These are phyloP conservation scores for Thyatira batis DNA, from an alignment of 2,888 invertebrate genomes.

Conservation along the genomic window DNA sequence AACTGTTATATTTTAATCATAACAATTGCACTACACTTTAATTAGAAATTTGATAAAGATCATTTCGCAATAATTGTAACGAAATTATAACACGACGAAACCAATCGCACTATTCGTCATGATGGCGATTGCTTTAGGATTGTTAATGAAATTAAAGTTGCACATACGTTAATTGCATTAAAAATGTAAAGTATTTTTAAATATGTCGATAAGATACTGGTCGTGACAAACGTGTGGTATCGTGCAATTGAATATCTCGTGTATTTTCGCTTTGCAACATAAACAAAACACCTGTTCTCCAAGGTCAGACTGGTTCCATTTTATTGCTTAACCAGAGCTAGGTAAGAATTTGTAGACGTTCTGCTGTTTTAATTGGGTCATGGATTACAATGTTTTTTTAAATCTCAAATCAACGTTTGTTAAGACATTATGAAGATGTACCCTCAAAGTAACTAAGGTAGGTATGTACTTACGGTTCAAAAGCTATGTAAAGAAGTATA, in stretches of 20 bases:
- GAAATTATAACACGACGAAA: slow-evolving; percentile 14
- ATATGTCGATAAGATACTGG: slow-evolving; percentile 21
- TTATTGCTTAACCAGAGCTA: neutral
- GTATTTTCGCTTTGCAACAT: slow-evolving; percentile 34
- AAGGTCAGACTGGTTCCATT: slow-evolving; percentile 1
- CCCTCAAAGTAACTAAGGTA: no score
- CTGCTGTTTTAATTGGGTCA: neutral
- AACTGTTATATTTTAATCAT: neutral
- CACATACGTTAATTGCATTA: neutral
- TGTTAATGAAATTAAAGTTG: neutral
- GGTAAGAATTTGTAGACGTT: neutral
- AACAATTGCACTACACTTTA: slow-evolving; percentile 7
- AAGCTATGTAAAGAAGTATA: no score
- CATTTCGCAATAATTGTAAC: slow-evolving; percentile 28
- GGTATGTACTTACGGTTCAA: no score
- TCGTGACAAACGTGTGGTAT: slow-evolving; percentile 43
- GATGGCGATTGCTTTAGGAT: slow-evolving; percentile 16
- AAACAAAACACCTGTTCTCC: slow-evolving; percentile 45
- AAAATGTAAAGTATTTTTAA: neutral
- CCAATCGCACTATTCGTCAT: slow-evolving; percentile 20
- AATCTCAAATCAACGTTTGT: no score
- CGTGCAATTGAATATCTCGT: slow-evolving; percentile 18
- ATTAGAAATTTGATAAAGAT: slow-evolving; percentile 17
- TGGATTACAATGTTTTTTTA: neutral
- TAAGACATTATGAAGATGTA: no score